Base-by-base conservation (phyloP, 2,113 vertebrate genomes). In the Bucco capensis region DNA sequence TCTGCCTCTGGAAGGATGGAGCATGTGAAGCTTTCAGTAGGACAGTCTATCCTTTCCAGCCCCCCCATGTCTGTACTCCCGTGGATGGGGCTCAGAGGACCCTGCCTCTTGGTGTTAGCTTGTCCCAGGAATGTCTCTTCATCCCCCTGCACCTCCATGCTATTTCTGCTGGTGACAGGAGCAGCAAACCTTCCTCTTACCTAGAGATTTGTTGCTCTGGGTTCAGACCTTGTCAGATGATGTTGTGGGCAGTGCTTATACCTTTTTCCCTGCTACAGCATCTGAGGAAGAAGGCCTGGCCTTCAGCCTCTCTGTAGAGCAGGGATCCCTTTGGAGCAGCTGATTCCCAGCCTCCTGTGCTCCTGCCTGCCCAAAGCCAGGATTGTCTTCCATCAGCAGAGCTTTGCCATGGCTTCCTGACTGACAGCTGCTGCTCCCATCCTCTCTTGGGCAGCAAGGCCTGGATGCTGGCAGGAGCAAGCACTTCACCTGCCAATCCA, bases 21-120 rank as follows among this genome's bases (percentile, higher is more conserved):
- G 11, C 38, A n/a, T 24, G 31, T 60, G 40, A 37, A 53, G 31
- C 61, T 58, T 66, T 27, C 21, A 10, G 14, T 49, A 54, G 62
- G 22, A 61, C 44, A 71, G 15, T 2, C 15, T 71, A 33, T 60
- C 15, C 24, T 64, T 76, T 71, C 37, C 46, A 25, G 38, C 10
- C 35, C 14, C 17, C 7, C 37, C 2, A 0, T 73, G 1, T 42
- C 21, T 42, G 10, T 51, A 30, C 21, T 83, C 40, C 37, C 1
- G 1, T 73, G 60, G 44, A 73, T 77, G 14, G 19, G 51, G 22
- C 27, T 91, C 18, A 66, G 37, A 69, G 22, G 21, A 53, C 25
- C 47, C 19, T 69, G 8, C 28, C 37, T 75, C 14, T 83, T 54
- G 44, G 27, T 3, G 0, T 44, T 62, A 18, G 7, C 83, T 87